Conservation (phyloP, 1,140 invertebrate genomes). For the Ridgeia piscesae region DNA sequence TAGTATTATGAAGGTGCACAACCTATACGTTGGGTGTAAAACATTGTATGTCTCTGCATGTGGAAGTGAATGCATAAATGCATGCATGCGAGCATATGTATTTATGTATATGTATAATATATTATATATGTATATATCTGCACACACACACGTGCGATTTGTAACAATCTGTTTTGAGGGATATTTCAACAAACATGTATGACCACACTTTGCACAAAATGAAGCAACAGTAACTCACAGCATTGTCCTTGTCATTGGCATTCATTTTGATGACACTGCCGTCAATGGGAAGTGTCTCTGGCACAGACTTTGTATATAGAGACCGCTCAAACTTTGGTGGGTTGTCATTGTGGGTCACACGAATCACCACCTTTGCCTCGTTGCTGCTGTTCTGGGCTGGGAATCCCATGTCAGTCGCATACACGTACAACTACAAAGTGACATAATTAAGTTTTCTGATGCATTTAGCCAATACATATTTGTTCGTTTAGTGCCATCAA, state of each 20-base stretch:
- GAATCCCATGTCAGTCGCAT: constrained; percentile 20
- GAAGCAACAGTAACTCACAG: background rate
- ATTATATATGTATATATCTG: too few relatives aligned
- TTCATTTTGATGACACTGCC: constrained; percentile 12
- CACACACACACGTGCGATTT: too few relatives aligned
- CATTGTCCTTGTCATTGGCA: constrained; percentile 14
- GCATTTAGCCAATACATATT: background rate
- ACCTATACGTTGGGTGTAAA: too few relatives aligned
- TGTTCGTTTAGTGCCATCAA: background rate
- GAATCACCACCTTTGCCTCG: constrained; percentile 15
- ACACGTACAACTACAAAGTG: constrained; percentile 12
- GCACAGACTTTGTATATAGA: constrained; percentile 5
- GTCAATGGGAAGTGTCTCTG: constrained; percentile 14
- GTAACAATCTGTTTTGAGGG: too few relatives aligned
- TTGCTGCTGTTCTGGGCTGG: constrained; percentile 18
- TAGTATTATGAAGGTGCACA: too few relatives aligned
- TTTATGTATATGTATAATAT: background rate
- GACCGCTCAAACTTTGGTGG: constrained; percentile 11
- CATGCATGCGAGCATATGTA: background rate
- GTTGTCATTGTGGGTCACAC: constrained; percentile 8
- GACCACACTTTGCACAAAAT: background rate
- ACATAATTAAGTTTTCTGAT: background rate
- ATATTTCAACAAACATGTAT: background rate
- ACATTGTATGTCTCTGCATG: background rate
- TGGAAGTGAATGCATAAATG: background rate